These are phyloP conservation scores for Drosophila testacea DNA, from an alignment of 2,888 invertebrate genomes.

Conservation along the genomic window DNA sequence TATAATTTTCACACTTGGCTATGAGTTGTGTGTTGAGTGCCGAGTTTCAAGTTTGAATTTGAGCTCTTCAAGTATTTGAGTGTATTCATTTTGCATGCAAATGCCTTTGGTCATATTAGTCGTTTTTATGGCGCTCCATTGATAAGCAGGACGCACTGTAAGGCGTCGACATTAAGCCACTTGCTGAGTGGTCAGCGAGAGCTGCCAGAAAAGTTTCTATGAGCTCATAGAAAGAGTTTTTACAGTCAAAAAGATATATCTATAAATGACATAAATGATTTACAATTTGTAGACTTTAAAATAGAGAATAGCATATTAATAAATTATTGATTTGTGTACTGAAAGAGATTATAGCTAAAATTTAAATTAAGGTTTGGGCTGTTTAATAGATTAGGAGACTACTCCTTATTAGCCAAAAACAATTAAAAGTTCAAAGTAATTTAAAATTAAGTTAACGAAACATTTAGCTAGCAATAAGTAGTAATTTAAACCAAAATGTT, in stretches of 20 bases:
- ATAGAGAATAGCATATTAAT: too few species aligned
- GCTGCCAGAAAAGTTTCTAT: neutral
- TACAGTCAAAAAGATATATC: neutral
- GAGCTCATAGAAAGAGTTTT: too few species aligned
- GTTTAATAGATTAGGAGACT: too few species aligned
- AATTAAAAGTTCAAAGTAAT: too few species aligned
- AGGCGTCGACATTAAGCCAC: constrained; percentile 36
- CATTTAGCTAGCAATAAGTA: too few species aligned
- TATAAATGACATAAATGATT: neutral
- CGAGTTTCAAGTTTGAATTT: constrained; percentile 1
- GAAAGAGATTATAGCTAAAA: too few species aligned
- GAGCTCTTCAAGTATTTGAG: constrained; percentile 5
- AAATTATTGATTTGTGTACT: too few species aligned
- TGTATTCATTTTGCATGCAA: constrained; percentile 44
- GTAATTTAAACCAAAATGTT: too few species aligned
- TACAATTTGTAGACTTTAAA: neutral
- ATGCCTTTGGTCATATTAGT: constrained; percentile 63
- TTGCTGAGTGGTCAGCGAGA: constrained; percentile 30
- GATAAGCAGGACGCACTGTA: constrained; percentile 55
- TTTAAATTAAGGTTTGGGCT: too few species aligned
- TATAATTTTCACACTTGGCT: constrained; percentile 73
- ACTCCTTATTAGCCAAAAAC: too few species aligned
- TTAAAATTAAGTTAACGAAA: too few species aligned
- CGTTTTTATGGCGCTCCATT: constrained; percentile 62
- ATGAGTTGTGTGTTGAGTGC: constrained; percentile 49